A percentile compares a stretch with the other conserved stretches of the same genome.
Conservation (phyloP, 2,797 vertebrate genomes). For the Tapirus indicus region DNA sequence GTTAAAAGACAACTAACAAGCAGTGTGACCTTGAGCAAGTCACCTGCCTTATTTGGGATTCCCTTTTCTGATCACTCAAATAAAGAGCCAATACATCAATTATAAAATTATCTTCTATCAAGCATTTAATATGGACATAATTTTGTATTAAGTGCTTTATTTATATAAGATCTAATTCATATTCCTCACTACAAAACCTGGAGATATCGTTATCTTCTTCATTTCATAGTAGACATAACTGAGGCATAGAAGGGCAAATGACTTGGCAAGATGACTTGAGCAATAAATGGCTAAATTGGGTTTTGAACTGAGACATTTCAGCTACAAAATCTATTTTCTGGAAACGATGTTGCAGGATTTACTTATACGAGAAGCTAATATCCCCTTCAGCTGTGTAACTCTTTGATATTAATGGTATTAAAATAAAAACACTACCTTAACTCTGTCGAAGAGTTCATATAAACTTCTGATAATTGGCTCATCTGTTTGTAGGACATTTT, state of each 20-base stretch:
- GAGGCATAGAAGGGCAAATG: not conserved
- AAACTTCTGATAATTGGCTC: not conserved
- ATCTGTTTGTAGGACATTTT: not conserved
- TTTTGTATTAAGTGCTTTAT: not conserved
- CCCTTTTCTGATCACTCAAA: not conserved
- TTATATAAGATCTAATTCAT: not conserved
- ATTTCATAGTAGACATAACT: not conserved
- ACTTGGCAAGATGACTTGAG: not conserved
- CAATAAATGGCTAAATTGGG: not conserved
- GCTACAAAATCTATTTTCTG: not conserved
- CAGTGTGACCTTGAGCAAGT: not conserved
- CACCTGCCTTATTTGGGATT: not conserved
- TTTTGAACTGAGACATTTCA: not conserved
- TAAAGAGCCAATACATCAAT: not conserved
- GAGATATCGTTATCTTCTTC: not conserved
- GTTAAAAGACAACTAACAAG: not conserved
- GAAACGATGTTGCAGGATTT: not conserved
- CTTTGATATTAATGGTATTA: constrained; percentile 24
- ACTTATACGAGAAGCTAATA: not conserved
- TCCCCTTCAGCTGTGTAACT: not conserved
- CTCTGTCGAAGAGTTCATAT: not conserved
- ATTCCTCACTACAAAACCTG: not conserved
- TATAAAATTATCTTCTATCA: not conserved
- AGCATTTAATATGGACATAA: not conserved
- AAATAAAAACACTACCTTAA: not conserved